phyloP scores from a whole-genome alignment of 2,888 invertebrate genomes.

The Mimumesa dahlbomi region DNA sequence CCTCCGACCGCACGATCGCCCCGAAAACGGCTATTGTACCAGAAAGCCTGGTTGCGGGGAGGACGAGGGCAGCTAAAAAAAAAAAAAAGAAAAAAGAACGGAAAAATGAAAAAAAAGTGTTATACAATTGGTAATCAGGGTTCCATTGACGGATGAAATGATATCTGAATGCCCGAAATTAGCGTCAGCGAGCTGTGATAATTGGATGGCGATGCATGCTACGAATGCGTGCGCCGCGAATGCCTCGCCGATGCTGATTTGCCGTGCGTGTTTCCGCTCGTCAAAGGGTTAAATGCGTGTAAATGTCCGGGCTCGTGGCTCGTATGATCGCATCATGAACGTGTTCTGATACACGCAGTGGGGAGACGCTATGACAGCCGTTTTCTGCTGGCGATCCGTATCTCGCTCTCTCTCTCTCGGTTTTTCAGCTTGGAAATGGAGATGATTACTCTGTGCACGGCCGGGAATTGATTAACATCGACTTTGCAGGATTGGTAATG shows the following conservation, averaged over 20 bases:
- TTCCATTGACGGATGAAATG: conserved; percentile 73
- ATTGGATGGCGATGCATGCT: conserved; percentile 69
- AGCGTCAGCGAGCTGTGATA: conserved; percentile 72
- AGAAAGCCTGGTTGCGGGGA: neutral
- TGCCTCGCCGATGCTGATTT: conserved; percentile 58
- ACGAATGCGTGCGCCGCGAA: conserved; percentile 54
- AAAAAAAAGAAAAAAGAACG: conserved; percentile 7
- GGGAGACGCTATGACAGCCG: neutral
- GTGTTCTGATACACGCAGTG: conserved; percentile 25
- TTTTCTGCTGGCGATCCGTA: neutral
- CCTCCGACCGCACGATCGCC: conserved; percentile 53
- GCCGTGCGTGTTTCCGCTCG: conserved; percentile 66
- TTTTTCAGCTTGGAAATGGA: too few species aligned
- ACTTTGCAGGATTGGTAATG: too few species aligned
- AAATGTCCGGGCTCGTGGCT: conserved; percentile 69
- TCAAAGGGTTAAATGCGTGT: conserved; percentile 75
- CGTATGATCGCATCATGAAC: conserved; percentile 62
- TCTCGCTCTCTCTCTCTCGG: too few species aligned
- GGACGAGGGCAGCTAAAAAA: neutral
- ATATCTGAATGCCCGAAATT: conserved; percentile 74
- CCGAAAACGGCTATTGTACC: conserved; percentile 50
- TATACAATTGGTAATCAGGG: conserved; percentile 73
- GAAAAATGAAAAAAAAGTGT: conserved; percentile 44
- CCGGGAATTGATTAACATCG: too few species aligned
- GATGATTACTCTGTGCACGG: too few species aligned